These are phyloP conservation scores for Dryobota labecula DNA, from an alignment of 2,888 invertebrate genomes.

Conservation along the genomic window DNA sequence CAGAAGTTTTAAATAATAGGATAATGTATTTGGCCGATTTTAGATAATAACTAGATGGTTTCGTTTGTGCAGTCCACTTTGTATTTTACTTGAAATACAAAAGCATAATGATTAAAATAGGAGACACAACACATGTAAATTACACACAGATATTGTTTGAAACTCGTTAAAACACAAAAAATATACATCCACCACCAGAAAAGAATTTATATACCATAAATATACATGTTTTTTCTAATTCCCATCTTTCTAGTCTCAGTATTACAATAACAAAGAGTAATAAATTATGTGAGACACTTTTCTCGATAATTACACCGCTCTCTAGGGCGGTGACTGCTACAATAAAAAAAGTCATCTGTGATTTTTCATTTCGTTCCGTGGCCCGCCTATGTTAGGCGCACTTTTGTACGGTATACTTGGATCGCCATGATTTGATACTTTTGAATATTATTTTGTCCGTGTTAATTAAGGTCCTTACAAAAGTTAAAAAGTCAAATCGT, in stretches of 20 bases:
- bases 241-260: not conserved
- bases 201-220: not conserved
- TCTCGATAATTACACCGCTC: slow-evolving; percentile 79
- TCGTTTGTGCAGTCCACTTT: not conserved
- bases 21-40: not conserved
- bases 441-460: not conserved
- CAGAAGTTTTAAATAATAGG: not conserved
- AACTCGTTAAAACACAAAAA: not conserved
- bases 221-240: not conserved
- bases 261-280: slow-evolving; percentile 36
- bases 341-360: slow-evolving; percentile 87
- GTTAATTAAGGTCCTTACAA: not conserved
- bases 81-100: not conserved
- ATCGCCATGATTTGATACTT: slow-evolving; percentile 70
- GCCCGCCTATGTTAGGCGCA: slow-evolving; percentile 81
- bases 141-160: not conserved
- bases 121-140: not conserved
- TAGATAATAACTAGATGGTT: not conserved
- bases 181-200: not conserved
- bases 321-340: slow-evolving; percentile 82
- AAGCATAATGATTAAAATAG: not conserved
- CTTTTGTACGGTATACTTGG: slow-evolving; percentile 66
- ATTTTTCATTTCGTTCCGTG: slow-evolving; percentile 86
- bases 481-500: no score
- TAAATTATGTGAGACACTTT: slow-evolving; percentile 72